Base-by-base conservation (phyloP, 2,797 vertebrate species). In the Galago senegalensis region DNA sequence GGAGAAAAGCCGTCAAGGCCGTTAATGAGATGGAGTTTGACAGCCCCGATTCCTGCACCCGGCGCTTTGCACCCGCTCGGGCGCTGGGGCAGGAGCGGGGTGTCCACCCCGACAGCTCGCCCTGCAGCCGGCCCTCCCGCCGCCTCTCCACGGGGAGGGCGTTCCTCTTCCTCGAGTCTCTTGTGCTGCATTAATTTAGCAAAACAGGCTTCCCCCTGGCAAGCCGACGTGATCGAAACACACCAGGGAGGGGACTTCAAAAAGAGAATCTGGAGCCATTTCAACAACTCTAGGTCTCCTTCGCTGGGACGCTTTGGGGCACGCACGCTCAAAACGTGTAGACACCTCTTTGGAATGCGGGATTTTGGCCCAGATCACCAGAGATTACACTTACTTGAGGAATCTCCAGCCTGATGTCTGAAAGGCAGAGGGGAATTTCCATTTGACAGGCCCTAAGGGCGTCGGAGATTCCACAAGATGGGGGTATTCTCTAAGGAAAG, bases 401-500 rank as follows among this genome's bases (percentile, higher is more conserved):
- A 77, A 9, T 81, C 83, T 76, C n/a, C 7, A 53, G 31, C 7
- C 25, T 29, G 9, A 0, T 17, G 60, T 6, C 43, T n/a, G 49
- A 82, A 89, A 77, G 58, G 63, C 43, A 67, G 53, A 31, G 0
- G 20, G 46, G n/a, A 29, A 31, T 94, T 76, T 76, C 75, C n/a
- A 12, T 2, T 27, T 2, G 83, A 31, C 6, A 43, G 11, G 86
- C 46, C 83, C 67, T 94, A 10, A 7, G 58, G 91, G 11, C 34
- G 11, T 43, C 0, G 1, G 61, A 40, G 76, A 67, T 63, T 69
- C 90, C 95, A 90, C 87, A 65, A 97, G 95, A 97, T 90, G 92
- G 72, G 67, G 94, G 91, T 85, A 89, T 92, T 96, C 76, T 95
- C 95, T 84, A 96, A 96, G 93, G 49, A 81, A 96, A 92, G 65